Percentiles rank a stretch among this genome's conserved stretches.
Evolutionary conservation across 2,888 invertebrate genomes (phyloP).

Genomic region (Monochamus alternatus): DNA sequence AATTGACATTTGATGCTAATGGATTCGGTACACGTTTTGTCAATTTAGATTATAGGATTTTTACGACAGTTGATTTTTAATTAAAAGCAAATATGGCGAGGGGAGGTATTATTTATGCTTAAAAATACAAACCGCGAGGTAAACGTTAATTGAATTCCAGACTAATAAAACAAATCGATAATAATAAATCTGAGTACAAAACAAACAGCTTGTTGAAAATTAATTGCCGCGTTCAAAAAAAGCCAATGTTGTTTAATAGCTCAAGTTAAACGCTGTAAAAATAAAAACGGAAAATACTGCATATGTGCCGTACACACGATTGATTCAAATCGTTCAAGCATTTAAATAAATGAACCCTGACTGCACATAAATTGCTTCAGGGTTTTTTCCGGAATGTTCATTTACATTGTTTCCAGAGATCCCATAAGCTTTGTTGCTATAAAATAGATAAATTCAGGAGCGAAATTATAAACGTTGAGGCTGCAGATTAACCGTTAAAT

Average conservation of each 20-base stretch:
- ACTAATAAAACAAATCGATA: slow-evolving; percentile 50
- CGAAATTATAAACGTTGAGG: background rate
- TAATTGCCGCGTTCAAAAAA: slow-evolving; percentile 46
- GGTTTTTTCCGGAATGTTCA: slow-evolving; percentile 24
- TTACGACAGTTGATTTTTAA: slow-evolving; percentile 41
- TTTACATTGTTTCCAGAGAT: slow-evolving; percentile 33
- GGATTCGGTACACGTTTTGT: slow-evolving; percentile 20
- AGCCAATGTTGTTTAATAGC: slow-evolving; percentile 50
- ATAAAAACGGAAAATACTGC: slow-evolving; percentile 42
- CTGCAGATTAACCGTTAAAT: slow-evolving; percentile 22
- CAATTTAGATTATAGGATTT: slow-evolving; percentile 44
- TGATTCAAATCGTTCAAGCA: slow-evolving; percentile 54
- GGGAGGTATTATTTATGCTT: slow-evolving; percentile 45
- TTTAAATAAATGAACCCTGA: slow-evolving; percentile 54
- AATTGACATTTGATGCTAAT: slow-evolving; percentile 13
- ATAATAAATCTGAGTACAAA: slow-evolving; percentile 53
- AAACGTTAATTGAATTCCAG: slow-evolving; percentile 47
- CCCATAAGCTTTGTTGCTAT: slow-evolving; percentile 11
- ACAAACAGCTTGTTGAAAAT: slow-evolving; percentile 42
- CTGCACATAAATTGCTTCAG: slow-evolving; percentile 49
- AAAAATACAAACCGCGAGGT: slow-evolving; percentile 45
- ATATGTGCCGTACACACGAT: slow-evolving; percentile 49
- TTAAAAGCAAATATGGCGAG: slow-evolving; percentile 41
- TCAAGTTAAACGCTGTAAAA: slow-evolving; percentile 51
- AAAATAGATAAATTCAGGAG: slow-evolving; percentile 11